Base-by-base conservation (phyloP, 2,797 vertebrate genomes). In the Sebastiscus tertius region DNA sequence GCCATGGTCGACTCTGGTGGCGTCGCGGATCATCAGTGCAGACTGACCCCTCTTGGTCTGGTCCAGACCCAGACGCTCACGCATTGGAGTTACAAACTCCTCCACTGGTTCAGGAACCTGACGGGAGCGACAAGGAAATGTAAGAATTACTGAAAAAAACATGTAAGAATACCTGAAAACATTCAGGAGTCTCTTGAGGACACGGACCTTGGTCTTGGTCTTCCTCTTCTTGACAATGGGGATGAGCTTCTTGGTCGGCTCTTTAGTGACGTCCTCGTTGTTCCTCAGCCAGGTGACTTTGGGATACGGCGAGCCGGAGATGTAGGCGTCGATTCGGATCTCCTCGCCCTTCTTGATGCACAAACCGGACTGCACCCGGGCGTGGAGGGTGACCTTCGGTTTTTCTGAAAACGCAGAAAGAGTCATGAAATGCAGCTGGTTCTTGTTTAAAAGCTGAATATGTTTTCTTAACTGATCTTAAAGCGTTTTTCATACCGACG, bases 221-320 rank as follows among this genome's bases (percentile, higher is more conserved):
- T 90, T 97, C 82, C 87, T 98, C 90, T 92, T 99, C 91, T 71
- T 97, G 55, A 92, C 63, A 9, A 94, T 2, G 11, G 92, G 76
- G 78, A 80, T 83, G 26, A 86, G 93, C 94, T 96, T 99, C 88
- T 97, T 99, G 16, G 94, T 95, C 26, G 97, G 97, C 71, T 97
- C 96, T 76, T 97, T 97, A 87, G 86, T 93, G 81, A 99, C 94
- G 20, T 97, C 93, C 63, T 97, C 96, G 10, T 98, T 96, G 75
- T 99, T 97, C 81, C 95, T 97, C 78, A 98, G 75, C 99, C 99
- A 99, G 69, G 95, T 96, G 75, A 99, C 95, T 82, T 96, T 96
- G 71, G 99, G 99, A 80, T 99, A 99, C 5, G 99, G 99, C 18
- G 97, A 98, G 16, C 99, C 99, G 36, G 97, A 97, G 92, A 99